Evolutionary conservation across 2,113 vertebrate genomes (phyloP), one percentile per base, ranked within the genome.

Genomic region (Hiodon alosoides): DNA sequence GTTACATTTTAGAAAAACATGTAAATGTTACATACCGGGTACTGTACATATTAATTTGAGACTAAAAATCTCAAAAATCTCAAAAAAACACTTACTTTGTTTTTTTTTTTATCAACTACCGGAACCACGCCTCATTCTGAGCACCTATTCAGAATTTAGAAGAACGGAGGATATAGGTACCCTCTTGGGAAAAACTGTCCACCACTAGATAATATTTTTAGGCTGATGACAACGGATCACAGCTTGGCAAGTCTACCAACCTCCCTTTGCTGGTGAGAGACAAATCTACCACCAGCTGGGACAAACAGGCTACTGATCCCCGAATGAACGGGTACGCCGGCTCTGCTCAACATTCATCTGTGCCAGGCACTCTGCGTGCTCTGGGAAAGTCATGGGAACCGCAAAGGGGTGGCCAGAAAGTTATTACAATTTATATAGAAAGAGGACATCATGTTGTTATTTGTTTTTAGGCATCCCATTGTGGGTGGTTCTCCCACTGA

Each of bases 161-260:
- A 4, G 13, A 17, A 74, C 51, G 14, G 31, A 31, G 31, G 31
- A 31, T 31, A 31, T 31, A 2, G 31, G 31, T 31, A 31, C 31
- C 31, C 31, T 31, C 31, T 31, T 31, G 31, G 31, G 31, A 31
- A 31, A 31, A 31, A 31, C 31, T 31, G 31, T 31, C 31, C 31
- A 31, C 31, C 31, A 31, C 31, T 31, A 31, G 31, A 31, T 31
- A 31, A 31, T 31, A 31, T 31, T 31, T 31, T 31, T 55, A 47
- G 54, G 46, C 7, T 61, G 54, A 16, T 74, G 72, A 66, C 52
- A 66, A 46, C 64, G 47, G 60, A 16, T n/a, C 16, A 46, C 59
- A 7, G 61, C 72, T 50, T 73, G 71, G 71, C 58, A 61, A 72
- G 71, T 51, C 71, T 52, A 64, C 61, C 67, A 14, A 57, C 51